Conservation (phyloP, 1,140 invertebrate genomes). For the Pogonomyrmex californicus region DNA sequence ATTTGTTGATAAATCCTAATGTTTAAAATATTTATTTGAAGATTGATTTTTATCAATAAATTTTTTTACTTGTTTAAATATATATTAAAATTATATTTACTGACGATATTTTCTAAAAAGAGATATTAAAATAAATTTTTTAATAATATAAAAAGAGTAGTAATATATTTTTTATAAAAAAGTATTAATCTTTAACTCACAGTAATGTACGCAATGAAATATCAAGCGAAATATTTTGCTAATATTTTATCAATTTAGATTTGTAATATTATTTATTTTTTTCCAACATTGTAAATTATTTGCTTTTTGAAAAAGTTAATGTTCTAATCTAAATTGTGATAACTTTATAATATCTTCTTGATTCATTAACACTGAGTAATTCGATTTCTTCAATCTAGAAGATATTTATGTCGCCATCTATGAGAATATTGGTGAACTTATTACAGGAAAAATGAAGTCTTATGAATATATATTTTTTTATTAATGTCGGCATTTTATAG, state of each 20-base stretch:
- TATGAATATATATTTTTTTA: not conserved
- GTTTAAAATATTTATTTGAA: not conserved
- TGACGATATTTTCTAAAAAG: not conserved
- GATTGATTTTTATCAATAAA: not conserved
- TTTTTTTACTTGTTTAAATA: not conserved
- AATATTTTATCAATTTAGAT: not conserved
- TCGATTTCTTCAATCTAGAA: not conserved
- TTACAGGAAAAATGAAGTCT: not conserved
- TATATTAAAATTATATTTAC: not conserved
- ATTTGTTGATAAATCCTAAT: not conserved
- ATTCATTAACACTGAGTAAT: not conserved
- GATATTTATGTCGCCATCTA: conserved; percentile 35
- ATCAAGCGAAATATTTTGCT: not conserved
- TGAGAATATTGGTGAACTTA: not conserved
- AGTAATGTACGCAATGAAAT: not conserved
- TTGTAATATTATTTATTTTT: not conserved
- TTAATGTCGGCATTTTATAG: not conserved
- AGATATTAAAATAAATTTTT: not conserved
- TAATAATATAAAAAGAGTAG: not conserved
- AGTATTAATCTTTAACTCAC: not conserved
- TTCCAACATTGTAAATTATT: not conserved
- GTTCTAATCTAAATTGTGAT: not conserved
- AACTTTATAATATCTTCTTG: not conserved
- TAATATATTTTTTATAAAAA: not conserved
- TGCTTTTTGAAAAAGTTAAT: not conserved